Base-by-base conservation (phyloP, 2,888 invertebrate genomes). In the Iselma pallidipennis region DNA sequence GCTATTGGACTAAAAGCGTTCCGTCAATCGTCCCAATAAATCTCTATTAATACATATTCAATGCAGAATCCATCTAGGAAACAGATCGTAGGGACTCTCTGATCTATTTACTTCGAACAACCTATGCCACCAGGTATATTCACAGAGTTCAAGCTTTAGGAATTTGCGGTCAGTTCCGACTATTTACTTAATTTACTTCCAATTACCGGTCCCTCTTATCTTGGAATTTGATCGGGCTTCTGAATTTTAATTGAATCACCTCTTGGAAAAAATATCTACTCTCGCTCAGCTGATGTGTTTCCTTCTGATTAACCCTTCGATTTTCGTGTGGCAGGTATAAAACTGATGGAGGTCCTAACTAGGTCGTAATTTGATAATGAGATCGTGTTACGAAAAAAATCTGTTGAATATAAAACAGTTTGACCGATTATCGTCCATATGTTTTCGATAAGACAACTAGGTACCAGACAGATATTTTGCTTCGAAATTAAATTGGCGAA, bases 101-200 rank as follows among this genome's bases (percentile, higher is more conserved):
- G n/a, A 58, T 48, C 63, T 52, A 55, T 63, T 63, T 59, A 55
- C 62, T 59, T 45, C 55, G 37, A 59, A 61, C 51, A 61, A 57
- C 61, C 53, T 57, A 61, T 61, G 50, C 33, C 51, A 49, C 33
- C 51, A 49, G 59, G 55, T 55, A 42, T 16, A 52, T 29, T 10
- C 29, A 1, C 29, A 9, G 4, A 37, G 42, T 54, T 55, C 49
- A 37, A 59, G 37, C 59, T 19, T 48, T 28, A 49, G 50, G 57
- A 60, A 63, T 63, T 60, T 56, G 63, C 63, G 63, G 63, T 55
- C 57, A 63, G 55, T 64, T 58, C 55, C 52, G 55, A 57, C 64
- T 57, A 64, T 64, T 64, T 61, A 60, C 54, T 60, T 63, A 63
- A 63, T 63, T 60, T 60, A 61, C 61, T 60, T 61, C 64, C 64